phyloP scores from a whole-genome alignment of 2,113 vertebrate species.

The Anser cygnoides region DNA sequence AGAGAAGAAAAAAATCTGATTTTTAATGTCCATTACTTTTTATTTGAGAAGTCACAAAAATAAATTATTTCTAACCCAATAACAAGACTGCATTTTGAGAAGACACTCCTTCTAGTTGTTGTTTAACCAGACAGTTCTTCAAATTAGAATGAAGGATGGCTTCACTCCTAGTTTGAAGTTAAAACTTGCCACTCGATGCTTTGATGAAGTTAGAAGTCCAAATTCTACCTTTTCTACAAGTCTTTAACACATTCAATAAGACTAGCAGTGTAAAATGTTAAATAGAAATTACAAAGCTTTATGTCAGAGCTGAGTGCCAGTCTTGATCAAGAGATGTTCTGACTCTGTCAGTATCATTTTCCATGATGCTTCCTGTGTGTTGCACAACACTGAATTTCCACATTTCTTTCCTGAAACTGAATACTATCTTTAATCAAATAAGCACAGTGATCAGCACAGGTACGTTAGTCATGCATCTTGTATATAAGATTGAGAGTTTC shows the following conservation, averaged over 20 bases:
- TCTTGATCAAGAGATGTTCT: not conserved
- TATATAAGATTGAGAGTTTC: not conserved
- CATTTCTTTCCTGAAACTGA: not conserved
- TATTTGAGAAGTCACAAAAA: not conserved
- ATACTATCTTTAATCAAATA: not conserved
- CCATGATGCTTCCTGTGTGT: not conserved
- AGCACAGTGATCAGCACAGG: not conserved
- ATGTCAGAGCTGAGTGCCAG: not conserved
- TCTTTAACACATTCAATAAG: not conserved
- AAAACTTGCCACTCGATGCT: not conserved
- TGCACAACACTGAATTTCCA: not conserved
- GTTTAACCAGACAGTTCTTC: not conserved
- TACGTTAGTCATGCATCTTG: not conserved
- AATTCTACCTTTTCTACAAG: not conserved
- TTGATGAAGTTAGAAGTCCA: not conserved
- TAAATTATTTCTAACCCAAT: not conserved
- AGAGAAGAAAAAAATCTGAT: not conserved
- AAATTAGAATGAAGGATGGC: not conserved
- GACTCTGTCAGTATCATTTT: not conserved
- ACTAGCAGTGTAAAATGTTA: not conserved
- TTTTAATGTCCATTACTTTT: not conserved
- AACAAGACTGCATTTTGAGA: not conserved
- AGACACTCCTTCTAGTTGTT: not conserved
- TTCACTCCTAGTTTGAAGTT: not conserved
- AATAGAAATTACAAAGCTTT: not conserved